Evolutionary conservation across 2,888 invertebrate species (phyloP).

Genomic region (Thereva unica): DNA sequence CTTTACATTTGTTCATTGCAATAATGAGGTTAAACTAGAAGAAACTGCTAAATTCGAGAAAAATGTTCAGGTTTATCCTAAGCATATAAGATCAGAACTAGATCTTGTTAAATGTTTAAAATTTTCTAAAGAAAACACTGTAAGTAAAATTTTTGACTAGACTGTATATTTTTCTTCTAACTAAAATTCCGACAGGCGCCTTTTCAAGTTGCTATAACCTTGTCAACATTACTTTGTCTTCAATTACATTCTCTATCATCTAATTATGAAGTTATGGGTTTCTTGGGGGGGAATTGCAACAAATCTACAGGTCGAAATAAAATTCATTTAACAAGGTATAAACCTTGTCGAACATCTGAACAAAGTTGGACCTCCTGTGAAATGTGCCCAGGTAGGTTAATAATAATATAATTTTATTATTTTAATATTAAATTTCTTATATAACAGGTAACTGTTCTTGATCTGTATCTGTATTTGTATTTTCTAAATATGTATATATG

Average conservation of each 20-base stretch:
- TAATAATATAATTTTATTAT: constrained; percentile 18
- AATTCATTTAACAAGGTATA: constrained; percentile 62
- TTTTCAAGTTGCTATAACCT: constrained; percentile 63
- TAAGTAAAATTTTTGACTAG: constrained; percentile 16
- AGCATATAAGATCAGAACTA: constrained; percentile 39
- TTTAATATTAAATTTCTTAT: constrained; percentile 26
- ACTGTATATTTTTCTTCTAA: constrained; percentile 5
- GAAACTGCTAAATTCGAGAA: constrained; percentile 4
- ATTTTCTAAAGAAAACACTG: constrained; percentile 41
- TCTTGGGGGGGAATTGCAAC: constrained; percentile 64
- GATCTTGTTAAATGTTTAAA: constrained; percentile 44
- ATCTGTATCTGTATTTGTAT: too few species aligned
- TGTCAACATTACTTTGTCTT: constrained; percentile 67
- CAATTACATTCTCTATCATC: constrained; percentile 73
- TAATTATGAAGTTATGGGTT: constrained; percentile 74
- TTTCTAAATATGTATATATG: too few species aligned
- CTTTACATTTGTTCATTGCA: constrained; percentile 42
- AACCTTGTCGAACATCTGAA: constrained; percentile 67
- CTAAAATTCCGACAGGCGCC: constrained; percentile 62
- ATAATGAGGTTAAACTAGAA: constrained; percentile 32
- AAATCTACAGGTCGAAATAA: constrained; percentile 45
- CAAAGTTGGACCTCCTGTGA: constrained; percentile 73
- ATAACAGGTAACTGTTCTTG: too few species aligned
- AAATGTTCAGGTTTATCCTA: constrained; percentile 15
- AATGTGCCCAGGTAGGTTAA: constrained; percentile 69